A percentile compares a stretch with the other conserved stretches of the same genome.
These are phyloP conservation scores for Bombyx huttoni DNA, from an alignment of 2,888 invertebrate genomes.

Conservation along the genomic window DNA sequence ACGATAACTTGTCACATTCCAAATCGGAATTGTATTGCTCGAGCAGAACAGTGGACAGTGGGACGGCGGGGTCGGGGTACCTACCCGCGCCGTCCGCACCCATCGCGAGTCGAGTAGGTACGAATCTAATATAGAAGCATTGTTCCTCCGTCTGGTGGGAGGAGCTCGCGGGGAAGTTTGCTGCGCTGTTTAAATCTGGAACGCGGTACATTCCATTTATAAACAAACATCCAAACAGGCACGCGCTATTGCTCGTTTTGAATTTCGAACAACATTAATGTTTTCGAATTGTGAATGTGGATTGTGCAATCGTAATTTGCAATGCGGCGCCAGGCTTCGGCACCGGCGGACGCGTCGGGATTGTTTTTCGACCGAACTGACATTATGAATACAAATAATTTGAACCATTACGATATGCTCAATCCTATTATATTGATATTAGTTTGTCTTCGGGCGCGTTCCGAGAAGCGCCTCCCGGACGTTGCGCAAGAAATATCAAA, in stretches of 20 bases:
- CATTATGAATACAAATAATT: conserved; percentile 56
- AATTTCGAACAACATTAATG: conserved; percentile 46
- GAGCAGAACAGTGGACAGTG: no score
- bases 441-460: conserved; percentile 23
- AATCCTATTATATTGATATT: conserved; percentile 40
- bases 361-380: conserved; percentile 41
- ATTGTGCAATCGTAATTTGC: conserved; percentile 53
- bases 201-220: conserved; percentile 33
- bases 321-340: conserved; percentile 53
- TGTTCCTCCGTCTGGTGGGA: neutral
- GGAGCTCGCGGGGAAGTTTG: neutral
- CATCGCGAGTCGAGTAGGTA: no score
- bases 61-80: no score
- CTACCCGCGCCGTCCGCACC: no score
- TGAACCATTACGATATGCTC: conserved; percentile 24
- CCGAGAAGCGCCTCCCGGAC: conserved; percentile 43
- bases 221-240: conserved; percentile 18
- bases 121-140: no score
- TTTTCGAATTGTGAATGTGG: conserved; percentile 52
- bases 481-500: conserved; percentile 52
- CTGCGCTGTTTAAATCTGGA: conserved; percentile 28
- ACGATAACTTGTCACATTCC: no score
- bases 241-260: conserved; percentile 39
- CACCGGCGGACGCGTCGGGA: conserved; percentile 47
- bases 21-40: no score